Conservation (phyloP, 53 echinoderm and acorn worm species). For the Crossaster papposus region DNA sequence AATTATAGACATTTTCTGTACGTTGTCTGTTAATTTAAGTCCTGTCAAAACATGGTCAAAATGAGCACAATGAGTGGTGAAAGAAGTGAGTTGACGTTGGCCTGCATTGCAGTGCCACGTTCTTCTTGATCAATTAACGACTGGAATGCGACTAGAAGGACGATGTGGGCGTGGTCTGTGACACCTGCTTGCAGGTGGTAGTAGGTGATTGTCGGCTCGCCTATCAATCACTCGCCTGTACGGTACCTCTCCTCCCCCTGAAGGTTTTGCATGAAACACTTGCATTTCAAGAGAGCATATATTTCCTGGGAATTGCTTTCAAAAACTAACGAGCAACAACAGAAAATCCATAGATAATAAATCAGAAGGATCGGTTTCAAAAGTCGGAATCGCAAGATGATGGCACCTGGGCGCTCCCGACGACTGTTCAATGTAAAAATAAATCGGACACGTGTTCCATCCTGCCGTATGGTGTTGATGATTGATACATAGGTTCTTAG, state of each 20-base stretch:
- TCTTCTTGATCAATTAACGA: background rate
- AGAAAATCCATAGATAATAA: background rate
- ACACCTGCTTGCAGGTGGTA: constrained; percentile 3
- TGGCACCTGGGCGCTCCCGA: background rate
- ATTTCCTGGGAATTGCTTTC: background rate
- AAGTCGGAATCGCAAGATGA: background rate
- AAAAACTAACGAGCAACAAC: background rate
- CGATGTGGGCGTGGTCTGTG: constrained; percentile 10
- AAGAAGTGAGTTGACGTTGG: no score
- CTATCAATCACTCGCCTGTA: background rate
- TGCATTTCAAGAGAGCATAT: background rate
- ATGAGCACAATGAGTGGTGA: no score
- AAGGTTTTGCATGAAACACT: background rate
- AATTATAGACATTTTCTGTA: background rate
- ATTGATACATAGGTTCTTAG: no score
- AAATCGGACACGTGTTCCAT: background rate
- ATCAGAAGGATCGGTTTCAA: background rate
- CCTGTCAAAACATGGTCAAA: no score
- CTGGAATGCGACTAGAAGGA: background rate
- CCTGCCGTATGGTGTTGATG: no score
- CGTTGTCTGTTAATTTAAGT: no score
- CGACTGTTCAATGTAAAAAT: background rate
- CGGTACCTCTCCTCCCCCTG: background rate
- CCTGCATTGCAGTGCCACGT: no score
- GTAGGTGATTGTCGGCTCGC: background rate